Evolutionary conservation across 1,140 invertebrate genomes (phyloP), one percentile per base, ranked within the genome.

Genomic region (Camponotus vicinus): DNA sequence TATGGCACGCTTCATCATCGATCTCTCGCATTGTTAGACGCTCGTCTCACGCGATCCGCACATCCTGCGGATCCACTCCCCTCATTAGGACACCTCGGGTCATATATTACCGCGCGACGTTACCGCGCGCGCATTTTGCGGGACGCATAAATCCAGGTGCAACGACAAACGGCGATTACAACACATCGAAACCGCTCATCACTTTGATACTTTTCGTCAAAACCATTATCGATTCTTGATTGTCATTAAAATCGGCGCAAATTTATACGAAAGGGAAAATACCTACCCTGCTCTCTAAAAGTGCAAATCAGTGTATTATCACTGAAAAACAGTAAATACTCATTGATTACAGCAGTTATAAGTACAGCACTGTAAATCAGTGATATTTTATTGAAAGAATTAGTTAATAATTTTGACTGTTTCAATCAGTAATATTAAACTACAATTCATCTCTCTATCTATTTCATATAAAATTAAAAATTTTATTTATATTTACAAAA

Each of bases 21-120:
- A 93, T 93, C 90, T 92, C 67, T 92, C 89, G 92, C 71, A 84
- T 88, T 89, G 84, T 90, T 86, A 87, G 88, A 87, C 90, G 86
- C 64, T 79, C 87, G 88, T 88, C 88, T 91, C 88, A 89, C 91
- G 89, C 86, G 84, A 91, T 91, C 85, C 80, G 78, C 85, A 87
- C 90, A 91, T 91, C 87, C 89, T 70, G 64, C 63, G 67, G 63
- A 90, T 91, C 89, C 89, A 85, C 88, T 90, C 86, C 89, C 89
- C 87, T 90, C 90, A 76, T 91, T 91, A 91, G 66, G 86, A 88
- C 64, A 90, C 79, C 88, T 71, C 86, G 42, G 40, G 78, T 86
- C 76, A 75, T 88, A 88, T 86, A 88, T 88, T 85, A 88, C 70
- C 55, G 49, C 32, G 27, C 42, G 55, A 55, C n/a, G 42, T 45